Base-by-base conservation (phyloP, 2,113 vertebrate species). In the Forbesichthys papilliferus region DNA sequence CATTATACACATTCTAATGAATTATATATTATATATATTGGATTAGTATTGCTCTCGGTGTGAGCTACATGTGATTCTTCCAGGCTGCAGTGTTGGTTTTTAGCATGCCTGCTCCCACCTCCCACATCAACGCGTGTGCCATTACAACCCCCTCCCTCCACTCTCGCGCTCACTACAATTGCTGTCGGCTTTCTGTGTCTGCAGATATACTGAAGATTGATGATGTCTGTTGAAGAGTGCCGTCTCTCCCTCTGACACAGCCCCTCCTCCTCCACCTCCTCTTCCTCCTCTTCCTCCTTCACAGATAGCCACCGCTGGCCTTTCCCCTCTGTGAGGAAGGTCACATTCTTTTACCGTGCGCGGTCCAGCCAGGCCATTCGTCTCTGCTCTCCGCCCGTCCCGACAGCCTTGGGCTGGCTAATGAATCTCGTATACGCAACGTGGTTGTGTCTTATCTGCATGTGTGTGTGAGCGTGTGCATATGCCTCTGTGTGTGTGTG, bases 201-300 rank as follows among this genome's bases (percentile, higher is more conserved):
- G 71, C 57, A 73, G 74, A 80, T 83, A 90, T 85, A 80, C 66
- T 48, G 68, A 83, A 89, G 89, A 90, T 88, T 86, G 69, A 90
- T 90, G 83, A 68, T 62, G 57, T 64, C 82, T 86, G 81, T 88
- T 84, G 53, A 77, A 81, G 36, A 74, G 70, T 52, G n/a, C 61
- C 36, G 72, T 77, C 76, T 79, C 57, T 51, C 52, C 70, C 55
- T 86, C 71, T 84, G 73, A 81, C 66, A 59, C 48, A 34, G 49
- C 14, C 61, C 48, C 61, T 20, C n/a, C 49, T 48, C 11, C 61
- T 63, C 16, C 14, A 3, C 27, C 9, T 12, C 16, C 49, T 14
- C 13, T 69, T 61, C 63, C 62, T 63, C 58, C 56, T 55, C 54
- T 60, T 60, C 66, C 42, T 69, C 59, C 52, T 16, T 52, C 68